These are phyloP conservation scores for Lepisosteus oculatus DNA, from an alignment of 2,113 vertebrate genomes.

Conservation along the genomic window DNA sequence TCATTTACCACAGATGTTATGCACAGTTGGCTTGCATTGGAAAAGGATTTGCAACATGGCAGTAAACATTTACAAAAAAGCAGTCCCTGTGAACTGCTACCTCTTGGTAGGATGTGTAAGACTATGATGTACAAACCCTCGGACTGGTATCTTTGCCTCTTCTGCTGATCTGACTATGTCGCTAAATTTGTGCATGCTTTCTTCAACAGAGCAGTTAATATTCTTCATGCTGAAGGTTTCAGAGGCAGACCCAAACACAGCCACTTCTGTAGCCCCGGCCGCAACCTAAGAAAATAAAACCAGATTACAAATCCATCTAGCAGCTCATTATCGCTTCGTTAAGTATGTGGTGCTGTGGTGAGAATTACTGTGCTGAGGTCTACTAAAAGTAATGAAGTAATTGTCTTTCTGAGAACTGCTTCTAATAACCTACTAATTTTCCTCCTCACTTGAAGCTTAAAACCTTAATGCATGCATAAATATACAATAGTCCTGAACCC, in stretches of 20 bases:
- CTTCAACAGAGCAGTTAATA: conserved; percentile 90
- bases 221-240: conserved; percentile 88
- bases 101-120: not conserved
- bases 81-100: not conserved
- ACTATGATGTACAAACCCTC: conserved; percentile 70
- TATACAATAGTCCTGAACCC: no score
- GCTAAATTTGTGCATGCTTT: conserved; percentile 86
- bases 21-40: conserved; percentile 17
- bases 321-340: not conserved
- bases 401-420: not conserved
- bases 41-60: not conserved
- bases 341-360: not conserved
- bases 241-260: conserved; percentile 89
- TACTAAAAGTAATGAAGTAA: not conserved
- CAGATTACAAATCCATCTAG: conserved; percentile 23
- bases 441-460: no score
- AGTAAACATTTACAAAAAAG: conserved; percentile 13
- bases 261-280: conserved; percentile 86
- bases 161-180: conserved; percentile 76
- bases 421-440: not conserved
- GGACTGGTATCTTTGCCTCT: conserved; percentile 77
- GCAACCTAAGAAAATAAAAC: conserved; percentile 72
- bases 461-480: no score
- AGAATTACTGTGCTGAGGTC: not conserved
- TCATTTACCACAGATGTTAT: conserved; percentile 42